Conservation (phyloP, 2,113 vertebrate genomes). For the Carettochelys insculpta region DNA sequence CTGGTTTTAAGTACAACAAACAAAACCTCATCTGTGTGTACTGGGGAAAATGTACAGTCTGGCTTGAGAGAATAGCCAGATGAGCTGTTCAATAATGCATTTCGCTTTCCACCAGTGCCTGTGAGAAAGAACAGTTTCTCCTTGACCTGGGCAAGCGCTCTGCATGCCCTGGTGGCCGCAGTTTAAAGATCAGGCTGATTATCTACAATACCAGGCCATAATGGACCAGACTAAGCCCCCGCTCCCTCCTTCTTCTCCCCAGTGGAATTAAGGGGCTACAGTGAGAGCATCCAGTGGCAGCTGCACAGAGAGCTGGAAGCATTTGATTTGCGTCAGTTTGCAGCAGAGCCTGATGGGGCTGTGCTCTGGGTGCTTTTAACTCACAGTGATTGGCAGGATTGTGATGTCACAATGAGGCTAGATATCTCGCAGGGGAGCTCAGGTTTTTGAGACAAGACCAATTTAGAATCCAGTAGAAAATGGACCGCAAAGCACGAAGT, state of each 20-base stretch:
- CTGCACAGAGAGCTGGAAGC: not conserved
- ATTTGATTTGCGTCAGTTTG: not conserved
- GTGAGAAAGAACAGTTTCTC: not conserved
- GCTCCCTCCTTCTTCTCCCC: not conserved
- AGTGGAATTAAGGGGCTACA: not conserved
- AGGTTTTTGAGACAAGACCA: not conserved
- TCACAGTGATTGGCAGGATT: conserved; percentile 22
- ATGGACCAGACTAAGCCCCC: not conserved
- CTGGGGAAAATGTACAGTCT: not conserved
- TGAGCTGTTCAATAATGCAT: fast-evolving
- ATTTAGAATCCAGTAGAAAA: not conserved
- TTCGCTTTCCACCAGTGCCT: not conserved
- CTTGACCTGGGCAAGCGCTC: conserved; percentile 28
- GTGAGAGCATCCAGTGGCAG: conserved; percentile 4
- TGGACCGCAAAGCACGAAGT: not conserved
- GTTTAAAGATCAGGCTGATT: conserved; percentile 8
- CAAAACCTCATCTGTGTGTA: fast-evolving
- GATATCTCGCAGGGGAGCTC: not conserved
- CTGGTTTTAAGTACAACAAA: fast-evolving
- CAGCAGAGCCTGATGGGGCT: not conserved
- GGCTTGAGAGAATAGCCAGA: not conserved
- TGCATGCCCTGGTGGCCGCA: not conserved
- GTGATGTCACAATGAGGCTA: conserved; percentile 36
- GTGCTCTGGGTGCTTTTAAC: conserved; percentile 2
- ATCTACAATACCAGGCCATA: conserved; percentile 4